phyloP scores from a whole-genome alignment of 2,888 invertebrate genomes.

The Archaeoteleia sp. region DNA sequence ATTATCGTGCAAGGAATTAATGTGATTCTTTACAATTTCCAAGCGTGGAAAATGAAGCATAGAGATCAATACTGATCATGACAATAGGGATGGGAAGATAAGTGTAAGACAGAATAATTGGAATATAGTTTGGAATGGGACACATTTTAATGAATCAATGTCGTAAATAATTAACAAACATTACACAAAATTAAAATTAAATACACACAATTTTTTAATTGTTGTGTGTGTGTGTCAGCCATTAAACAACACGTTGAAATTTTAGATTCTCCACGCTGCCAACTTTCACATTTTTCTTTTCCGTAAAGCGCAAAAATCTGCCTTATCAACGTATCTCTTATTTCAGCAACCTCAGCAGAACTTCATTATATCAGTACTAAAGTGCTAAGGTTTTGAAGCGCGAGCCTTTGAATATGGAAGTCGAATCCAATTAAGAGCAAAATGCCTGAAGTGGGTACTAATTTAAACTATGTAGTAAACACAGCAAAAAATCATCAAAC shows the following conservation, averaged over 20 bases:
- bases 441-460: constrained; percentile 28
- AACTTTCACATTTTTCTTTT: constrained; percentile 19
- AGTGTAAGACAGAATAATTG: too few relatives aligned
- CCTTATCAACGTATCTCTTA: constrained; percentile 60
- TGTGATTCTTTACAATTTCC: too few relatives aligned
- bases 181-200: not conserved
- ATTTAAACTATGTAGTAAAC: constrained; percentile 45
- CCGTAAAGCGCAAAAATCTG: constrained; percentile 45
- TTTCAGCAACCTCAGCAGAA: constrained; percentile 54
- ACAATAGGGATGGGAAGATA: too few relatives aligned
- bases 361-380: constrained; percentile 19
- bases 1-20: too few relatives aligned
- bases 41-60: too few relatives aligned
- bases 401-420: constrained; percentile 24
- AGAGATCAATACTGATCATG: too few relatives aligned
- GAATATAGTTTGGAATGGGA: too few relatives aligned
- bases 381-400: constrained; percentile 40
- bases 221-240: constrained; percentile 6
- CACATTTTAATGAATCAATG: too few relatives aligned
- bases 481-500: constrained; percentile 46
- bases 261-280: constrained; percentile 13
- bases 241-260: constrained; percentile 12
- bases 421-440: constrained; percentile 36
- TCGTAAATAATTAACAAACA: too few relatives aligned
- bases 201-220: constrained; percentile 15